phyloP scores from a whole-genome alignment of 2,797 vertebrate species.

The Masticophis lateralis region DNA sequence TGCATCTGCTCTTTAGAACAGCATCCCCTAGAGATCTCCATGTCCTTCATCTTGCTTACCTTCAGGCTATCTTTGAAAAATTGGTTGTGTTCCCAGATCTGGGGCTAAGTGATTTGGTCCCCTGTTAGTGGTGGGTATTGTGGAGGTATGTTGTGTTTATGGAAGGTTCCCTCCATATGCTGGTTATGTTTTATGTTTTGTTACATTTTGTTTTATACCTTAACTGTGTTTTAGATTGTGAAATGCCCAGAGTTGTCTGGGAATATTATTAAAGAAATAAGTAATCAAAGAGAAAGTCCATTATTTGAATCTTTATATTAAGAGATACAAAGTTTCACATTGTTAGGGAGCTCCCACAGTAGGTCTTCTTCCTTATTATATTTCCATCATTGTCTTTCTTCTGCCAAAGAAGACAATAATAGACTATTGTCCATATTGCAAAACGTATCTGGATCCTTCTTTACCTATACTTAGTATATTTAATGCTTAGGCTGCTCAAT shows the following conservation, averaged over 20 bases:
- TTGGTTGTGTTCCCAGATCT: background rate
- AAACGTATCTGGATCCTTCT: background rate
- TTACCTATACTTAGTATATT: background rate
- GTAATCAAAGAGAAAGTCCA: background rate
- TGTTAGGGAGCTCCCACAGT: background rate
- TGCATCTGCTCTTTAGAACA: background rate
- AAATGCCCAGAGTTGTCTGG: background rate
- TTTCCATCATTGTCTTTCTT: background rate
- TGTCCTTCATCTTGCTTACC: background rate
- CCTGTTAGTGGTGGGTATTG: background rate
- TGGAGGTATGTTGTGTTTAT: background rate
- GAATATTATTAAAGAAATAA: background rate
- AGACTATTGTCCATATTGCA: background rate
- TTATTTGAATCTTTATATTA: background rate
- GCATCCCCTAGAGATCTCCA: background rate
- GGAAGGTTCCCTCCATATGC: background rate
- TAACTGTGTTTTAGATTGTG: background rate
- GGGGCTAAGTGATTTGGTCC: background rate
- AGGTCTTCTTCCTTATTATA: background rate
- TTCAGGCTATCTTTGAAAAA: background rate
- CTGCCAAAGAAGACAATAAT: background rate
- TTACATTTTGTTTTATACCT: background rate
- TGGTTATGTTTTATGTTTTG: background rate
- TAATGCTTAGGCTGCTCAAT: background rate
- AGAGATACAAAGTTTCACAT: background rate